Percentiles rank a stretch among this genome's conserved stretches.
Evolutionary conservation across 1,140 invertebrate species (phyloP).

Genomic region (Chironomus tepperi): DNA sequence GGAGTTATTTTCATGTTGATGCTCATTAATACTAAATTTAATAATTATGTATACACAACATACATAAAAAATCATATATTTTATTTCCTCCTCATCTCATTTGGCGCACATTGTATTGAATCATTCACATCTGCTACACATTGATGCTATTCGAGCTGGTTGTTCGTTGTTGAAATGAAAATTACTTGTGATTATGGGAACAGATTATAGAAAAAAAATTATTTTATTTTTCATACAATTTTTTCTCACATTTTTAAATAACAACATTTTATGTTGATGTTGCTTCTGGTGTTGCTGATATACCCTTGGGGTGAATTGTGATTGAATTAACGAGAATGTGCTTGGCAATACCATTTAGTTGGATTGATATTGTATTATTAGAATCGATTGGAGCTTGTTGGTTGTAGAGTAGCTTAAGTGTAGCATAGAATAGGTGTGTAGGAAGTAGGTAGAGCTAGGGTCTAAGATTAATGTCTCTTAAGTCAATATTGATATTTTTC

Average conservation of each 20-base stretch:
- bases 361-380: no score
- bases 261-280: not conserved
- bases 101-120: not conserved
- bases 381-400: no score
- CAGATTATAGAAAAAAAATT: no score
- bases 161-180: not conserved
- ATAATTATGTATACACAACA: not conserved
- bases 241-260: not conserved
- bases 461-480: no score
- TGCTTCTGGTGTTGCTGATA: no score
- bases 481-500: no score
- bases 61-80: not conserved
- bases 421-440: no score
- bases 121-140: not conserved
- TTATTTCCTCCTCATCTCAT: not conserved
- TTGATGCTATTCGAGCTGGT: not conserved
- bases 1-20: constrained; percentile 4
- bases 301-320: no score
- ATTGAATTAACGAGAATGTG: no score
- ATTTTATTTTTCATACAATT: not conserved
- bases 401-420: no score
- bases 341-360: no score
- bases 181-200: not conserved
- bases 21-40: constrained; percentile 8
- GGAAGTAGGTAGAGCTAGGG: no score